Percentiles rank a stretch among this genome's conserved stretches.
phyloP scores from a whole-genome alignment of 2,888 invertebrate species.

The Notodonta ziczac region DNA sequence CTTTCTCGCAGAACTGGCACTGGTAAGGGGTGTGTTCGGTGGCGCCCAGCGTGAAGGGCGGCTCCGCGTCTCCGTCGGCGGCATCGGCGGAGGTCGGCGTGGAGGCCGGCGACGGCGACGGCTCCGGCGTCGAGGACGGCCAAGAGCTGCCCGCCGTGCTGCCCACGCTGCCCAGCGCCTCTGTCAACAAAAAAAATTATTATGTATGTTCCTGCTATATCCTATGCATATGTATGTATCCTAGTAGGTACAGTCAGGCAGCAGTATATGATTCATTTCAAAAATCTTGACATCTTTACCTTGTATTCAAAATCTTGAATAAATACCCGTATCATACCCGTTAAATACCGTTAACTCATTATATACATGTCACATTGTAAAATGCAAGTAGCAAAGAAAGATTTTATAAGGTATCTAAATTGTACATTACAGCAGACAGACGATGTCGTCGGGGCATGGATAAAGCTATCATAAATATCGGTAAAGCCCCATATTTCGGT shows the following conservation, averaged over 20 bases:
- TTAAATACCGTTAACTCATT: no score
- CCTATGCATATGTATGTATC: no score
- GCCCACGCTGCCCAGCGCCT: slow-evolving; percentile 87
- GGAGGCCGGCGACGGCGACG: slow-evolving; percentile 85
- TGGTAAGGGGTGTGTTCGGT: slow-evolving; percentile 93
- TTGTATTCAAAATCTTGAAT: no score
- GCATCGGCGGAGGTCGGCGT: slow-evolving; percentile 88
- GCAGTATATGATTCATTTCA: no score
- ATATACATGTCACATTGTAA: background rate
- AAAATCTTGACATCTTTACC: no score
- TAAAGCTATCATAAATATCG: slow-evolving; percentile 78
- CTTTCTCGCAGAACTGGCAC: slow-evolving; percentile 96
- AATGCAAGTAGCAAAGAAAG: slow-evolving; percentile 45
- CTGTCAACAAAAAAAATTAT: slow-evolving; percentile 57
- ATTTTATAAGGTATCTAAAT: slow-evolving; percentile 57
- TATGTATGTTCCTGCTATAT: no score
- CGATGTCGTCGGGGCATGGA: slow-evolving; percentile 50
- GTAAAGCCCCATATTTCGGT: slow-evolving; percentile 77
- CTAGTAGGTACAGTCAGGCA: no score
- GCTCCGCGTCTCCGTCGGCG: slow-evolving; percentile 86
- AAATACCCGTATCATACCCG: no score
- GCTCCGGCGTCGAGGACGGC: slow-evolving; percentile 87
- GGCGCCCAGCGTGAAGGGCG: slow-evolving; percentile 87
- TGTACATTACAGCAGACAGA: slow-evolving; percentile 62
- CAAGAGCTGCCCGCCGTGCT: slow-evolving; percentile 88